Base-by-base conservation (phyloP, 2,888 invertebrate species). In the Rugalucina vietnamica region DNA sequence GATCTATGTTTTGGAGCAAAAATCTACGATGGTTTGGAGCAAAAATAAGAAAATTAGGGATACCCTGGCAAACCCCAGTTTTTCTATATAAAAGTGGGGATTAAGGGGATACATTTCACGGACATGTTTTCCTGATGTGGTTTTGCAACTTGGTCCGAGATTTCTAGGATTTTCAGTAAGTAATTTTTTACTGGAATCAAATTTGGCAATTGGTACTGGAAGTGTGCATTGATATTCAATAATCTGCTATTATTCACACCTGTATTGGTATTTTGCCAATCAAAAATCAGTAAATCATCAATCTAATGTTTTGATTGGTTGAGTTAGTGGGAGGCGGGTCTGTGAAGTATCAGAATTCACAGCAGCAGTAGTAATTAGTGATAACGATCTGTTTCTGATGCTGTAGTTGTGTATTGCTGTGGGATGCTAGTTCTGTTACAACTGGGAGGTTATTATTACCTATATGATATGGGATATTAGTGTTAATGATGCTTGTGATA, bases 241-340 rank as follows among this genome's bases (percentile, higher is more conserved):
- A 24, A 65, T 65, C 32, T 34, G 24, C 29, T 29, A 24, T 60
- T 10, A 60, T 65, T 18, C 29, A 65, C 65, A 65, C 65, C 65
- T 65, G 65, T 65, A 65, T 65, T 65, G 65, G 65, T 65, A 34
- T 65, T 65, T 29, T 65, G 65, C 65, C 65, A 65, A 65, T 65
- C 65, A 65, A 65, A 34, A 65, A 34, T 32, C 65, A 34, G 65
- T 34, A 65, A 65, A 65, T 65, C 29, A 34, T 1, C 34, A 65
- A 3, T 21, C 21, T 2, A n/a, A 34, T 34, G 34, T n/a, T 32
- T 34, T 65, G 65, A 65, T 65, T 65, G 65, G 65, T 4, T 34
- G 24, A 34, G 4, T 34, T 2, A 14, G 5, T 8, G 34, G 65
- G 65, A 65, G 65, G 65, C 24, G 65, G 32, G 65, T 32, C 65